Conservation (phyloP, 2,888 invertebrate genomes). For the Ormia ochracea region DNA sequence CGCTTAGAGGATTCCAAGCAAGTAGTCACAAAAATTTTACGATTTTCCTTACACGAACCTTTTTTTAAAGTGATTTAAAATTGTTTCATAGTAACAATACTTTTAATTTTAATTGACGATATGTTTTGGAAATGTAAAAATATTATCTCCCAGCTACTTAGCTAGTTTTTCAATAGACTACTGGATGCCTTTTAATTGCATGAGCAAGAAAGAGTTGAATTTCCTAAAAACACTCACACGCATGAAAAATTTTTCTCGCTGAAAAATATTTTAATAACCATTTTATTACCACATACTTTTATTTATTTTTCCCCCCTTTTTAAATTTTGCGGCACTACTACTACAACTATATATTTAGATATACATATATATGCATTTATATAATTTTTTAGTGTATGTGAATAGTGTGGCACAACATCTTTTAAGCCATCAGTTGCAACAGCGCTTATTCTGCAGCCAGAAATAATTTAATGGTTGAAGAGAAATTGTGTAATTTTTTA, state of each 20-base stretch:
- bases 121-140: no score
- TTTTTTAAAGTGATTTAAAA: no score
- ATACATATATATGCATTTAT: no score
- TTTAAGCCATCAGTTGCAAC: neutral
- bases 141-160: neutral
- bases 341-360: neutral
- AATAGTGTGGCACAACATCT: neutral
- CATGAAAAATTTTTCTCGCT: slow-evolving; percentile 5
- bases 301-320: no score
- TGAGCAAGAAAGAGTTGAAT: neutral
- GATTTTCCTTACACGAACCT: no score
- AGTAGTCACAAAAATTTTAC: no score
- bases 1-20: no score
- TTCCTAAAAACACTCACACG: slow-evolving; percentile 18
- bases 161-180: neutral
- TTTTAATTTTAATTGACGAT: no score
- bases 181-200: neutral
- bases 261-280: slow-evolving; percentile 42
- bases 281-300: no score
- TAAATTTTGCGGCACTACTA: neutral
- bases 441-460: neutral
- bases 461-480: slow-evolving; percentile 15
- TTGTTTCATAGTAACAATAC: no score
- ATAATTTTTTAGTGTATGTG: neutral
- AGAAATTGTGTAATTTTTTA: neutral